These are phyloP conservation scores for Pristis pectinata DNA, from an alignment of 2,797 vertebrate genomes.

Conservation along the genomic window DNA sequence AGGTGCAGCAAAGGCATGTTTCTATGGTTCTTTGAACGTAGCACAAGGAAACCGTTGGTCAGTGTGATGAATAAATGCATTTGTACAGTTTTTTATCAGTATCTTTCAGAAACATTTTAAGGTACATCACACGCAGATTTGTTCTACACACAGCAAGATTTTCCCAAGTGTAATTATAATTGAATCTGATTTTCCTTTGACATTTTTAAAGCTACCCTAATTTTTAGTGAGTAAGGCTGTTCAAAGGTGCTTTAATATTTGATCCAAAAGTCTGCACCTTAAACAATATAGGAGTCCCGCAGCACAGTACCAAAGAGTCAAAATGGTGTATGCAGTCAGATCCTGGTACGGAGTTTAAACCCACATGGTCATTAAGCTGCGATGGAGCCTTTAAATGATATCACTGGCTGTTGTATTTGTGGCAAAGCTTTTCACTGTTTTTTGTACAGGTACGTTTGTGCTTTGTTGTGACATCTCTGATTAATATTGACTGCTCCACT, in stretches of 20 bases:
- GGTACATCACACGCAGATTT: background rate
- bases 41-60: background rate
- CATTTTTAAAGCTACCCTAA: background rate
- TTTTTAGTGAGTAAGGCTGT: background rate
- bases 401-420: background rate
- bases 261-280: background rate
- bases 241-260: background rate
- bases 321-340: background rate
- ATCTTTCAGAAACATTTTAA: background rate
- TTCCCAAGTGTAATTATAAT: background rate
- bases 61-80: background rate
- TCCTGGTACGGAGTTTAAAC: background rate
- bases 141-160: background rate
- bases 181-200: background rate
- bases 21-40: background rate
- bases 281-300: background rate
- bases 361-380: background rate
- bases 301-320: background rate
- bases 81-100: background rate
- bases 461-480: background rate
- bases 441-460: background rate
- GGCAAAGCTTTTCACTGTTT: background rate
- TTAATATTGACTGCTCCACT: background rate
- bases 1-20: background rate
- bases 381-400: background rate